These are phyloP conservation scores for Trachelus iudaicus DNA, from an alignment of 2,888 invertebrate genomes.

Conservation along the genomic window DNA sequence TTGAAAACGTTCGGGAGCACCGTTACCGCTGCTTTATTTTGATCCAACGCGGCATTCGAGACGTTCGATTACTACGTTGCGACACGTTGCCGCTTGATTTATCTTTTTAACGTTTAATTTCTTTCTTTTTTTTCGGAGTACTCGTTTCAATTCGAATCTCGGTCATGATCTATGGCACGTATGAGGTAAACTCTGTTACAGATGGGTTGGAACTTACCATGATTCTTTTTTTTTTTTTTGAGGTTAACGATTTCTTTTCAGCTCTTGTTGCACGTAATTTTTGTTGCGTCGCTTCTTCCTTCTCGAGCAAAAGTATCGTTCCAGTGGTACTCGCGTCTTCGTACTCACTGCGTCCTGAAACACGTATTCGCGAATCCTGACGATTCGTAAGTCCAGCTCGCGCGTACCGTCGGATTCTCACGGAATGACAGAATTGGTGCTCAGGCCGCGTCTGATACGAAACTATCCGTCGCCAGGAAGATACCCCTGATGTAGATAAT, in stretches of 20 bases:
- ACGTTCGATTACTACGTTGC: background rate
- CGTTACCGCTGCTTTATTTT: background rate
- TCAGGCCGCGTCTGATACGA: slow-evolving; percentile 45
- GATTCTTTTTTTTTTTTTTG: background rate
- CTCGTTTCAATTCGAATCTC: background rate
- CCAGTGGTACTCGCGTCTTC: background rate
- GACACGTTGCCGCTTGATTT: background rate
- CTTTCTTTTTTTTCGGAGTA: background rate
- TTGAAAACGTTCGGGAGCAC: background rate
- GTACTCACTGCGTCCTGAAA: background rate
- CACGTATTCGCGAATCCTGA: slow-evolving; percentile 1
- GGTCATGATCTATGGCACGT: background rate
- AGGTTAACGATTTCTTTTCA: background rate
- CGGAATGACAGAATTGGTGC: slow-evolving; percentile 24
- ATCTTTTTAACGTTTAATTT: background rate
- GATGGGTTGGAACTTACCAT: background rate
- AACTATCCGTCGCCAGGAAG: slow-evolving; percentile 53
- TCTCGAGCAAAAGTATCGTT: background rate
- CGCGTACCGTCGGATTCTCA: slow-evolving; percentile 11
- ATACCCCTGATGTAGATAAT: slow-evolving; percentile 53
- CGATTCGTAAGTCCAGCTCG: slow-evolving; percentile 17
- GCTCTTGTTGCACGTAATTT: rapidly evolving
- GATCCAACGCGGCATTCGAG: background rate
- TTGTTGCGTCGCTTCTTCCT: background rate
- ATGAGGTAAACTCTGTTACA: background rate